Evolutionary conservation across 1,140 invertebrate species (phyloP).

Genomic region (Zaprionus vittiger): DNA sequence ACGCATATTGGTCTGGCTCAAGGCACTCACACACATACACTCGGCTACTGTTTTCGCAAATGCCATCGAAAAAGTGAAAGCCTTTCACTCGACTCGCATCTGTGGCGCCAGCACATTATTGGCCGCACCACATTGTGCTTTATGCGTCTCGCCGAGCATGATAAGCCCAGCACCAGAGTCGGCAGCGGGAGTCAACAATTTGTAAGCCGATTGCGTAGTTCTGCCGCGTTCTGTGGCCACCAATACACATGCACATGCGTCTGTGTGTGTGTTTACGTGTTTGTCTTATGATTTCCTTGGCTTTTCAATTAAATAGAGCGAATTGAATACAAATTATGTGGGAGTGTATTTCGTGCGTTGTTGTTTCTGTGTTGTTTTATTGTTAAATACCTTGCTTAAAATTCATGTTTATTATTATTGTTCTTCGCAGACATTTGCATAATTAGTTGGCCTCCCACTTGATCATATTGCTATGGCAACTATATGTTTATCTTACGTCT

Average conservation of each 20-base stretch:
- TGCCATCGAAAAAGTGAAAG: constrained; percentile 61
- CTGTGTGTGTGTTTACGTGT: neutral
- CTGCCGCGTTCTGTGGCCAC: neutral
- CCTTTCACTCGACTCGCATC: constrained; percentile 50
- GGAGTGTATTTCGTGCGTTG: neutral
- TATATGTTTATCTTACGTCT: constrained; percentile 21
- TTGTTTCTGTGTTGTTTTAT: neutral
- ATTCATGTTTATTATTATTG: neutral
- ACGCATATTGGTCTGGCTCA: constrained; percentile 20
- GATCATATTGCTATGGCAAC: constrained; percentile 6
- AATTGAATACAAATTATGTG: constrained; percentile 9
- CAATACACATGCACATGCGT: neutral
- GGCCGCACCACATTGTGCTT: constrained; percentile 59
- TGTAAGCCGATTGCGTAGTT: constrained; percentile 22
- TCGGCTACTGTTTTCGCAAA: constrained; percentile 64
- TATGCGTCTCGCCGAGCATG: constrained; percentile 52
- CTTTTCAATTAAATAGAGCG: constrained; percentile 6
- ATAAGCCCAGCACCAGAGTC: constrained; percentile 1
- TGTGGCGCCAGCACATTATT: constrained; percentile 60
- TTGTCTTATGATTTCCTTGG: constrained; percentile 1
- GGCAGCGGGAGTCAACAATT: constrained; percentile 20
- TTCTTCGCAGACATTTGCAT: neutral
- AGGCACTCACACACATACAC: neutral
- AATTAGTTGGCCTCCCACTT: neutral
- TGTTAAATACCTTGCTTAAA: constrained; percentile 4